Base-by-base conservation (phyloP, 2,888 invertebrate species). In the Tenthredo amoena region DNA sequence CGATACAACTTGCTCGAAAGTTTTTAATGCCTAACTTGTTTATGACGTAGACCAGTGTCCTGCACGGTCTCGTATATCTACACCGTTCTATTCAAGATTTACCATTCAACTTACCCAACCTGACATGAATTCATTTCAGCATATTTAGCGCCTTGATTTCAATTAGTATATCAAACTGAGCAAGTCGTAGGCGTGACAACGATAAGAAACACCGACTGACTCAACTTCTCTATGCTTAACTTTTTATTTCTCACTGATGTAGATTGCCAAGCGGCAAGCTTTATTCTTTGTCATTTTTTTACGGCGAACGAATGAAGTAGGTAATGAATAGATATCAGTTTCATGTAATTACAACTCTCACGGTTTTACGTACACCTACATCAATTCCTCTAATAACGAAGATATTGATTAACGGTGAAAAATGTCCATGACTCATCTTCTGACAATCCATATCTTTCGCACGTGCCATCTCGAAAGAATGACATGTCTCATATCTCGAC, bases 21-120 rank as follows among this genome's bases (percentile, higher is more conserved):
- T 50, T 77, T 77, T 72, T 72, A 72, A 40, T 40, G 40, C 40
- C 72, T 18, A 21, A 26, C 26, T 77, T n/a, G n/a, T n/a, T 55
- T n/a, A n/a, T 55, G 55, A 7, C n/a, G n/a, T 55, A 55, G n/a
- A 7, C 55, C 55, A n/a, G n/a, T n/a, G 55, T 55, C 55, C 26
- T 18, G 40, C 21, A 40, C 40, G 74, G 21, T 74, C 74, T 21
- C 74, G 15, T 40, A 74, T 74, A 12, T 37, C 31, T 9, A 40
- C 15, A 37, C 10, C 74, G 31, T 74, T 40, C 40, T 40, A 31
- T 74, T 43, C 2, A 21, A 43, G 15, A 43, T 31, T 47, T 40
- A n/a, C 50, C 50, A 40, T 37, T n/a, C n/a, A 40, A 65, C 40
- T 15, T 37, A 47, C 15, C 40, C 18, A 43, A n/a, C 15, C 37